Base-by-base conservation (phyloP, 2,797 vertebrate species). In the Ptychobarbus kaznakovi region DNA sequence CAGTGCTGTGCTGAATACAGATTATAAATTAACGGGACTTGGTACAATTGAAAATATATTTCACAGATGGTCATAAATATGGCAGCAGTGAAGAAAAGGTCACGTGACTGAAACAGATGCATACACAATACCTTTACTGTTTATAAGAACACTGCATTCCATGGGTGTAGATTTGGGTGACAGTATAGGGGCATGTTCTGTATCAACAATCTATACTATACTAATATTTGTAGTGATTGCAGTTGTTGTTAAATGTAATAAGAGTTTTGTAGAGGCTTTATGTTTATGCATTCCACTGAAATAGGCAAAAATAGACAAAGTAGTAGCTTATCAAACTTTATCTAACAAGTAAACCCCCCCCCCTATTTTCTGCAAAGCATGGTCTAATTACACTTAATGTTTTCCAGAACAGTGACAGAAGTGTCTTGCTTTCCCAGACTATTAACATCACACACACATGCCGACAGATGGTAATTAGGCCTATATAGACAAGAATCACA, bases 331-430 rank as follows among this genome's bases (percentile, higher is more conserved):
- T 58, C 20, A 58, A n/a, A 58, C 51, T 18, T 20, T 53, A 18
- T 2, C 16, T 53, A 18, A 51, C 6, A 51, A 6, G 16, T 51
- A 51, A 6, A 11, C 2, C 44, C 40, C 53, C 20, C 9, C 56
- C 20, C 9, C 7, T 66, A 63, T 16, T 46, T 28, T 22, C 25
- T 22, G 35, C 58, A 42, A 3, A 81, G 61, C 58, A 32, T 82
- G 79, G 51, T 61, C 49, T 56, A 77, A 82, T 68, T 58, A 81
- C 3, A 46, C 68, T 18, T 76, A 76, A 86, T 69, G 22, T 32
- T 58, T 58, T 63, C 51, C 35, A 68, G 51, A 72, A 77, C 63
- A 49, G 49, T 80, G 40, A 73, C 16, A 72, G 72, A 80, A 58
- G 22, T 58, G 13, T 70, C 46, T 32, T 63, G 12, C 68, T 56